These are phyloP conservation scores for Gambelia wislizenii DNA, from an alignment of 2,797 vertebrate genomes.

Conservation along the genomic window DNA sequence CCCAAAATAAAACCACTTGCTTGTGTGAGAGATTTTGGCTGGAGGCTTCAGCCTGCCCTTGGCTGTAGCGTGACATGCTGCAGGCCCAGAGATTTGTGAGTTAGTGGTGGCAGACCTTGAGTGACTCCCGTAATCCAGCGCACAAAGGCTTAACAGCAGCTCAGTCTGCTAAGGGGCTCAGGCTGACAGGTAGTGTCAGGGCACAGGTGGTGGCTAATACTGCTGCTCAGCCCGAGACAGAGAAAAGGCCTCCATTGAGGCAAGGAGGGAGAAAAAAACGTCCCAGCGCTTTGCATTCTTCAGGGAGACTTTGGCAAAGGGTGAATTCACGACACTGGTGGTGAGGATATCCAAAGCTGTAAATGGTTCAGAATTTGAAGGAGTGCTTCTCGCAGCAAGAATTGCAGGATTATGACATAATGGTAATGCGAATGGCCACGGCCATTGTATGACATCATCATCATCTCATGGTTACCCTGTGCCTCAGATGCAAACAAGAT, in stretches of 20 bases:
- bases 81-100: neutral
- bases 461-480: too few relatives aligned
- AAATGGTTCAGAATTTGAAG: too few relatives aligned
- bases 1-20: neutral
- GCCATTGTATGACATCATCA: too few relatives aligned
- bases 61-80: neutral
- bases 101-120: neutral
- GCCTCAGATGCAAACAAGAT: too few relatives aligned
- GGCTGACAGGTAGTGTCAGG: slow-evolving; percentile 6
- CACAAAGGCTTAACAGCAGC: neutral
- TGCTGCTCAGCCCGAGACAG: neutral
- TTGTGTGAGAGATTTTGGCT: neutral
- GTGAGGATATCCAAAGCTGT: too few relatives aligned
- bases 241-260: too few relatives aligned
- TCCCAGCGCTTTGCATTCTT: neutral
- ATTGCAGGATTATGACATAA: too few relatives aligned
- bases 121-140: slow-evolving; percentile 12
- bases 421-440: too few relatives aligned
- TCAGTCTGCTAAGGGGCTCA: slow-evolving; percentile 17
- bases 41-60: neutral
- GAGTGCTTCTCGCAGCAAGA: too few relatives aligned
- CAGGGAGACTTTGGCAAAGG: neutral
- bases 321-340: too few relatives aligned
- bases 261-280: neutral
- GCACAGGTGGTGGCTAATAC: neutral